phyloP scores from a whole-genome alignment of 2,888 invertebrate genomes.

The Parnassius smintheus region DNA sequence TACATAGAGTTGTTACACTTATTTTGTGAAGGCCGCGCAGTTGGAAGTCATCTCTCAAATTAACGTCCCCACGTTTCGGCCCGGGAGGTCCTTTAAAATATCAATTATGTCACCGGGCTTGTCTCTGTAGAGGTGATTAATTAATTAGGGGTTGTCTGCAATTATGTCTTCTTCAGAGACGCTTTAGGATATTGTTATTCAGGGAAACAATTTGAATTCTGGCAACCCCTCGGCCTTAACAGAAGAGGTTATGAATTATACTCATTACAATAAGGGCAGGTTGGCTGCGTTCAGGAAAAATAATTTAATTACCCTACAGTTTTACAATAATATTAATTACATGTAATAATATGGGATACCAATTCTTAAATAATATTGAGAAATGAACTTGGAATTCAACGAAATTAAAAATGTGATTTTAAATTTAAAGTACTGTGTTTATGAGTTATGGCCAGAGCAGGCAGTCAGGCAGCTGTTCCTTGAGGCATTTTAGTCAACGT shows the following conservation, averaged over 20 bases:
- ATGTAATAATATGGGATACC: too few species aligned
- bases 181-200: constrained; percentile 40
- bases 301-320: too few species aligned
- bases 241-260: constrained; percentile 11
- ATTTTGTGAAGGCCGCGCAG: constrained; percentile 38
- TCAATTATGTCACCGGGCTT: constrained; percentile 67
- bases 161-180: constrained; percentile 62
- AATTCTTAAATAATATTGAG: too few species aligned
- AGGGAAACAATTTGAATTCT: constrained; percentile 37
- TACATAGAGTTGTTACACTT: constrained; percentile 30
- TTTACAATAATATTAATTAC: too few species aligned
- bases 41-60: constrained; percentile 61
- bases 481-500: too few species aligned
- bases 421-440: too few species aligned
- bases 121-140: constrained; percentile 71
- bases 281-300: too few species aligned
- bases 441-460: too few species aligned
- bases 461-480: too few species aligned
- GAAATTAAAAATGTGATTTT: too few species aligned
- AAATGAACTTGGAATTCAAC: too few species aligned
- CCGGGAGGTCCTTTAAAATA: constrained; percentile 73
- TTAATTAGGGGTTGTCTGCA: constrained; percentile 74
- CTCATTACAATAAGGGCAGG: not conserved
- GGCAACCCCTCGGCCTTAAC: constrained; percentile 9
- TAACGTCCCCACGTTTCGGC: constrained; percentile 45